Base-by-base conservation (phyloP, 2,888 invertebrate genomes). In the Orthosia gracilis region DNA sequence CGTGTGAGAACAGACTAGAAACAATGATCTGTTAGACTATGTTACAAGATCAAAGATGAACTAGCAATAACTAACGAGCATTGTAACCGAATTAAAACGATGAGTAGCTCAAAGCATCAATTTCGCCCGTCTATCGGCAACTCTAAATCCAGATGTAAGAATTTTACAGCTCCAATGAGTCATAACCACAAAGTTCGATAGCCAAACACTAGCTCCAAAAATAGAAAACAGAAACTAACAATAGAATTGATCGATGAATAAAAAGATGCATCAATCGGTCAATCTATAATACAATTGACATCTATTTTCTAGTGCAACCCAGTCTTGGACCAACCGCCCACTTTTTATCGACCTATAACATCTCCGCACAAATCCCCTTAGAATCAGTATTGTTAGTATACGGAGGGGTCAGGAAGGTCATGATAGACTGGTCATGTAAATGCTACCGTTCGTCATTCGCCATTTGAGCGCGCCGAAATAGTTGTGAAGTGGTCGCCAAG, bases 401-500 rank as follows among this genome's bases (percentile, higher is more conserved):
- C 66, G 11, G 73, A 63, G 68, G 52, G 81, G 64, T 74, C 64
- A 54, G 67, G 73, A 5, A 57, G 82, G 63, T 81, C 83, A 57
- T 54, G n/a, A 78, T 23, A 80, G 12, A 72, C 64, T 90, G 89
- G 90, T 83, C 75, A 78, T 74, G 73, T 79, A 72, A 83, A 82
- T 84, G 85, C 78, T 85, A 85, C 75, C 63, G 91, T 89, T 92
- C 92, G 94, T 94, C 92, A 94, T 92, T 88, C 90, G 91, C 87
- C 90, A 91, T 93, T 92, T 89, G 89, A 90, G 89, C 88, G 94
- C 78, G 87, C 93, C 92, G 91, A 95, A 95, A 95, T 95, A 95
- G 95, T 94, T 82, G 78, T 76, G 79, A 77, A 85, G 78, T 84
- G 80, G 84, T 76, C 83, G 94, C 94, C 94, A 94, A 94, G 92